These are phyloP conservation scores for Tyrophagus putrescentiae DNA, from an alignment of 1,140 invertebrate species.

Conservation along the genomic window DNA sequence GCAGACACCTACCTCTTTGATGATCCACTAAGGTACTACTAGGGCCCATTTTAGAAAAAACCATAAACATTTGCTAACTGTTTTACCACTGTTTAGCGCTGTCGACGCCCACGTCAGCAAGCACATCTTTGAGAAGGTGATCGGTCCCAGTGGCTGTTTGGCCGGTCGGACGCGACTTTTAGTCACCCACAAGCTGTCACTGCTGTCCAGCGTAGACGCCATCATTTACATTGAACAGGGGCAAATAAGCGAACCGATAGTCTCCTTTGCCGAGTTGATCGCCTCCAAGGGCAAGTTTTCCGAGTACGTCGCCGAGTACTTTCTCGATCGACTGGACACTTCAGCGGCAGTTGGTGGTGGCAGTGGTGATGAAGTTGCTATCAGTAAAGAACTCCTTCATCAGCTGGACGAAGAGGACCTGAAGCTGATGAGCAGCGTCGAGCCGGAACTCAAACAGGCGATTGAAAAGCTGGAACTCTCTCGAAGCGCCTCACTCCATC, in stretches of 20 bases:
- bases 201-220: conserved; percentile 66
- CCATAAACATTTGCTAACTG: background rate
- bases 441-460: background rate
- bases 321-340: background rate
- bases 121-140: conserved; percentile 82
- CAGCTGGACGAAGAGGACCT: background rate
- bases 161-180: conserved; percentile 43
- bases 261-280: conserved; percentile 35
- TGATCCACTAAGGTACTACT: conserved; percentile 34
- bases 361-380: too few relatives aligned
- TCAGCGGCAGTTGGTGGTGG: background rate
- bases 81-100: conserved; percentile 38
- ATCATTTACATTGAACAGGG: conserved; percentile 69
- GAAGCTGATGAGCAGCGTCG: background rate
- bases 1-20: conserved; percentile 37
- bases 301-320: conserved; percentile 25
- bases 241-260: conserved; percentile 35
- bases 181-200: conserved; percentile 33
- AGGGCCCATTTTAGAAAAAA: conserved; percentile 2
- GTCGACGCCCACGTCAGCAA: conserved; percentile 88
- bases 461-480: conserved; percentile 11
- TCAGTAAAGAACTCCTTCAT: too few relatives aligned
- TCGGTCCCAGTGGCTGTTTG: conserved; percentile 59
- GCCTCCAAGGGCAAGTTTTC: conserved; percentile 31
- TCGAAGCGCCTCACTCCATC: background rate